These are phyloP conservation scores for Burhinus oedicnemus DNA, from an alignment of 2,113 vertebrate species.

Conservation along the genomic window DNA sequence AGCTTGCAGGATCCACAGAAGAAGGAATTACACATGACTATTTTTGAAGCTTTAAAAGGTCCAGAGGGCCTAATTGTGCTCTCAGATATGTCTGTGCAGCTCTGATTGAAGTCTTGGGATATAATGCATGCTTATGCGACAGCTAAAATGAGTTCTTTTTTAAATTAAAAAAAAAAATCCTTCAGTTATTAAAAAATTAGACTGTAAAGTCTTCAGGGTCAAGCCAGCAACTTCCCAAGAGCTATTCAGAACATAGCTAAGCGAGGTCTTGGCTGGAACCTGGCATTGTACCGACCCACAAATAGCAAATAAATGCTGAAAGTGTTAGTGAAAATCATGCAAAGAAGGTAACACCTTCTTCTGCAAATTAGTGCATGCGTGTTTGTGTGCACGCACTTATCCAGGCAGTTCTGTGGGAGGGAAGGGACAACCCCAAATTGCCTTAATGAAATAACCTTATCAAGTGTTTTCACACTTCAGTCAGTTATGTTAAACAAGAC, in stretches of 20 bases:
- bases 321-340: not conserved
- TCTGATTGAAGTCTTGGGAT: not conserved
- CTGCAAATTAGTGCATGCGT: not conserved
- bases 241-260: not conserved
- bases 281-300: not conserved
- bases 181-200: slow-evolving; percentile 45
- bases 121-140: not conserved
- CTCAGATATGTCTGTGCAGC: slow-evolving; percentile 29
- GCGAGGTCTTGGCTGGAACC: not conserved
- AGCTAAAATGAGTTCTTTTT: slow-evolving; percentile 18
- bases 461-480: not conserved
- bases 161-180: slow-evolving; percentile 17
- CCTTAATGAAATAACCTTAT: not conserved
- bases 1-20: slow-evolving; percentile 52
- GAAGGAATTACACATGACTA: slow-evolving; percentile 64
- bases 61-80: slow-evolving; percentile 56
- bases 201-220: not conserved
- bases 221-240: slow-evolving; percentile 2
- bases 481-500: not conserved
- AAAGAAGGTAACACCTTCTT: not conserved
- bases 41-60: slow-evolving; percentile 65
- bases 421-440: not conserved
- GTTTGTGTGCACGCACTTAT: not conserved
- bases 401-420: not conserved
- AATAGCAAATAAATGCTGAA: not conserved